These are phyloP conservation scores for Chionis minor DNA, from an alignment of 2,113 vertebrate species.

Conservation along the genomic window DNA sequence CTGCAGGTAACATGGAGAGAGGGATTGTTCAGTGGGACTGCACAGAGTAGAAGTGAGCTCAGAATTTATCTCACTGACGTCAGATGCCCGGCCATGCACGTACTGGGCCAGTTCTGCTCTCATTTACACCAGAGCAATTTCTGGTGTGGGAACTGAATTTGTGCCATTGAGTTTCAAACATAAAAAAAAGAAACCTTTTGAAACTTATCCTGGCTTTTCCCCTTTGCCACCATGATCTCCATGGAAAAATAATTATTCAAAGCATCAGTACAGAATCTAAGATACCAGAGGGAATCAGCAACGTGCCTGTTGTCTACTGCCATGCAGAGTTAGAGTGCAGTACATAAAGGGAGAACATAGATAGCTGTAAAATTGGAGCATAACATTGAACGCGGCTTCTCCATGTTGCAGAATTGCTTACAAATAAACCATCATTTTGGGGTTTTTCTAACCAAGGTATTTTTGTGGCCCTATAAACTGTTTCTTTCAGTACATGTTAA, in stretches of 20 bases:
- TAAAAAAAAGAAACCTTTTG: background rate
- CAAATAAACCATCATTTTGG: background rate
- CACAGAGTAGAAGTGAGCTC: background rate
- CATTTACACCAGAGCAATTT: background rate
- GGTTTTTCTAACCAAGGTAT: background rate
- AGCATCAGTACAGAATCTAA: background rate
- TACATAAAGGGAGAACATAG: background rate
- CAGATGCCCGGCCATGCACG: background rate
- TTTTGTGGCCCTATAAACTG: background rate
- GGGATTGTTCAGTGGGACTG: background rate
- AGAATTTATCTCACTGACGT: background rate
- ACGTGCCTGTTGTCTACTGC: accelerated
- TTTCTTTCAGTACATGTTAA: background rate
- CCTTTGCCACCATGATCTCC: background rate
- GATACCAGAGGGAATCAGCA: background rate
- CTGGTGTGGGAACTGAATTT: background rate
- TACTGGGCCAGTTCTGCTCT: background rate
- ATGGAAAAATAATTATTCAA: background rate
- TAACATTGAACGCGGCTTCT: background rate
- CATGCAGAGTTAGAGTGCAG: background rate
- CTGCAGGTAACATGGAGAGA: background rate
- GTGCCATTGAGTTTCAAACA: background rate
- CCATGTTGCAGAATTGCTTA: background rate
- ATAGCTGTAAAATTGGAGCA: background rate
- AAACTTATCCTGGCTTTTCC: background rate